Base-by-base conservation (phyloP, 1,140 invertebrate genomes). In the Thaumatotibia leucotreta region DNA sequence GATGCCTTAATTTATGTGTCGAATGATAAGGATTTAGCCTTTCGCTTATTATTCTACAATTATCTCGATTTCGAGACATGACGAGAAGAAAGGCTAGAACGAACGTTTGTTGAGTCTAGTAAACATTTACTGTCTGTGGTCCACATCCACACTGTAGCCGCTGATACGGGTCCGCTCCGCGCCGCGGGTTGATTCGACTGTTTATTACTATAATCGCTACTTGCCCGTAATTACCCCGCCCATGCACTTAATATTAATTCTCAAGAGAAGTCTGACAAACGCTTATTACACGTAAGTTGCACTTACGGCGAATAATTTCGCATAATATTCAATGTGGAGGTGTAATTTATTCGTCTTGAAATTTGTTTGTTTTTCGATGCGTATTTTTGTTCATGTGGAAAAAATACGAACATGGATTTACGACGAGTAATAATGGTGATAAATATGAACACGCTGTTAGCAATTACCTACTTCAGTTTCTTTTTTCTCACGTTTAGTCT, bases 201-300 rank as follows among this genome's bases (percentile, higher is more conserved):
- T 81, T 80, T 79, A 77, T 80, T 74, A 70, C 69, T 69, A 69
- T 85, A 82, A 83, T 82, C 66, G 79, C 82, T 84, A 82, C 81
- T 77, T 79, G 64, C 68, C 70, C 68, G 75, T 82, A 84, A 85
- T 84, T 77, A 83, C 82, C 80, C 79, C 77, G 81, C 77, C 82
- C 73, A 83, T 82, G 76, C 79, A 85, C 78, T 84, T 85, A 79
- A 83, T 84, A 83, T 86, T 86, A 83, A 88, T 86, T 84, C 80
- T 76, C 75, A 67, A 79, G 79, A 76, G 76, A 72, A 81, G 63
- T 54, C 50, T 61, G 50, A 23, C 50, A 61, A 23, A 54, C 23
- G 20, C 27, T 58, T 58, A 58, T 58, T 58, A 58, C 52, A 14
- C 29, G 11, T 58, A 58, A 58, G 52, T 58, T 58, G 52, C 52